phyloP scores from a whole-genome alignment of 2,797 vertebrate genomes.

The Kryptopterus vitreolus region DNA sequence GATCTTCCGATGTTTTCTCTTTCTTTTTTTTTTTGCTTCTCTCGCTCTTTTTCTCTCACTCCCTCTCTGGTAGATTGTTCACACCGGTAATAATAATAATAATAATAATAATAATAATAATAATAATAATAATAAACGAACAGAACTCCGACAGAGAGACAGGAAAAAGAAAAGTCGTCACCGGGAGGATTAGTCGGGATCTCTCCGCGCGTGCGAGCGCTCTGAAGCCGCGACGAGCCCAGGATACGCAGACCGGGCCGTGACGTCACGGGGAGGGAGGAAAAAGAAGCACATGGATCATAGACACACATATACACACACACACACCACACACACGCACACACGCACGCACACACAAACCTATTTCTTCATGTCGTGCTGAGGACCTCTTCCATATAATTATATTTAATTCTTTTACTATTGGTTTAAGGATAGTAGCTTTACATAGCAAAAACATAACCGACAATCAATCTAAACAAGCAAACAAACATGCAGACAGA shows the following conservation, averaged over 20 bases:
- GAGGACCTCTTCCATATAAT: neutral
- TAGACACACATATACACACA: neutral
- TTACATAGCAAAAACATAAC: no score
- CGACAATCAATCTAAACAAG: no score
- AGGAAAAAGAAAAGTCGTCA: constrained; percentile 7
- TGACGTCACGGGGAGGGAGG: constrained; percentile 41
- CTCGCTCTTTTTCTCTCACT: neutral
- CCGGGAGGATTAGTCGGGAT: neutral
- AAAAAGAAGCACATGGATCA: constrained; percentile 22
- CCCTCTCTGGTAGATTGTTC: neutral
- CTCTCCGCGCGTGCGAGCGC: constrained; percentile 19
- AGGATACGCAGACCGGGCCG: constrained; percentile 23
- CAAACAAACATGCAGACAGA: no score
- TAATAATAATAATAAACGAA: no score
- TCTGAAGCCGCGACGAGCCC: constrained; percentile 1
- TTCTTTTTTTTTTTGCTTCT: neutral
- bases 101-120: no score
- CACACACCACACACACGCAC: neutral
- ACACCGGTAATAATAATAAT: neutral
- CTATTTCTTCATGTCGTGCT: neutral
- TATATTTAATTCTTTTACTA: no score
- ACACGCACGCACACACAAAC: neutral
- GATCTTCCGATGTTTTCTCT: neutral
- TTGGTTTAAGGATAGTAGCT: no score
- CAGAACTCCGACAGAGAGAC: constrained; percentile 8